These are phyloP conservation scores for Lasioglossum albipes DNA, from an alignment of 1,140 invertebrate species.

Conservation along the genomic window DNA sequence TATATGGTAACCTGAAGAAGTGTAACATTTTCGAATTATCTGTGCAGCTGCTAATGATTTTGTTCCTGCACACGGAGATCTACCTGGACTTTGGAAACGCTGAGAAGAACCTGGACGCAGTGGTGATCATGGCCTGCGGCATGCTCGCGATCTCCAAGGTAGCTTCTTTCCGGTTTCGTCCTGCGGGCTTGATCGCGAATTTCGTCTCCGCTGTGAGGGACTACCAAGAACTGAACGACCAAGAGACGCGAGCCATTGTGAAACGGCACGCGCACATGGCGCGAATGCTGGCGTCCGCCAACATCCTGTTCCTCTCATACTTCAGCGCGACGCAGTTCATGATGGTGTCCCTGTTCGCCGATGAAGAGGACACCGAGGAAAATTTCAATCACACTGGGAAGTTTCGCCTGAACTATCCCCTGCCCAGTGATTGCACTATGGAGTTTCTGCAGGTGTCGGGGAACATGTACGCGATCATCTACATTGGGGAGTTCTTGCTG, in stretches of 20 bases:
- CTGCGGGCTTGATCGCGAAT: slow-evolving; percentile 16
- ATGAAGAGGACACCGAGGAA: neutral
- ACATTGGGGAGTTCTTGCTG: neutral
- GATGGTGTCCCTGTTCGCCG: slow-evolving; percentile 1
- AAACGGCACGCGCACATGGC: slow-evolving; percentile 33
- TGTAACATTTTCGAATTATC: too few relatives aligned
- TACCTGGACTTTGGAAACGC: slow-evolving; percentile 27
- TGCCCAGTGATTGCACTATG: slow-evolving; percentile 21
- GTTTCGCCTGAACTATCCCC: neutral
- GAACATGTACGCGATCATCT: neutral
- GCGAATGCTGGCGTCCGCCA: neutral
- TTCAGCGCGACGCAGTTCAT: neutral
- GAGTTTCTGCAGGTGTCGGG: neutral
- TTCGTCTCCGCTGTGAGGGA: slow-evolving; percentile 36
- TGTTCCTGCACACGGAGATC: slow-evolving; percentile 9
- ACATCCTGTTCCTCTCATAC: slow-evolving; percentile 36
- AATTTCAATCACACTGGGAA: too few relatives aligned
- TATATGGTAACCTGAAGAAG: too few relatives aligned
- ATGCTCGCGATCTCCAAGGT: slow-evolving; percentile 29
- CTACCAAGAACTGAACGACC: slow-evolving; percentile 12
- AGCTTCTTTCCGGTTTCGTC: slow-evolving; percentile 12
- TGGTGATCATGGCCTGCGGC: slow-evolving; percentile 22
- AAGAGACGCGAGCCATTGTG: slow-evolving; percentile 14
- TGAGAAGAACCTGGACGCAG: slow-evolving; percentile 18
- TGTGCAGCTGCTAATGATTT: neutral